Percentiles rank a stretch among this genome's conserved stretches.
These are phyloP conservation scores for Propsilocerus akamusi DNA, from an alignment of 1,140 invertebrate species.

Conservation along the genomic window DNA sequence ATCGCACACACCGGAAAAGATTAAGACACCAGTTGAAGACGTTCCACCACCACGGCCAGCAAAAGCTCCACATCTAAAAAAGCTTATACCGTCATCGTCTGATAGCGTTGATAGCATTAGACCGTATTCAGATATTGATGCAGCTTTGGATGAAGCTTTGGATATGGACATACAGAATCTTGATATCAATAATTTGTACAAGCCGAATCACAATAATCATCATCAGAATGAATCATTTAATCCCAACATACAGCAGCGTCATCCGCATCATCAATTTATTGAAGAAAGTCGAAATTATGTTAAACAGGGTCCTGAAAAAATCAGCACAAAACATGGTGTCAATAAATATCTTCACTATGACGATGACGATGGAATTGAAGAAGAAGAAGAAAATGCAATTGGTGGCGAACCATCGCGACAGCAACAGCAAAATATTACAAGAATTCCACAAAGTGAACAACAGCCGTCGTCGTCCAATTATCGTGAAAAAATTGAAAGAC, in stretches of 20 bases:
- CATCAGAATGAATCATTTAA: background rate
- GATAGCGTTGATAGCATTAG: slow-evolving; percentile 16
- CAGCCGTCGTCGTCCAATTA: background rate
- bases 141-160: slow-evolving; percentile 7
- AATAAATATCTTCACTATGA: background rate
- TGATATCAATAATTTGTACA: slow-evolving; percentile 1
- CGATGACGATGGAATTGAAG: background rate
- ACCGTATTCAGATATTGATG: slow-evolving; percentile 12
- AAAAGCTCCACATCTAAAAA: slow-evolving; percentile 20
- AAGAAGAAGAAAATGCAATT: background rate
- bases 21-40: background rate
- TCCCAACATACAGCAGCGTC: background rate
- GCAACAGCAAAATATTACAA: background rate
- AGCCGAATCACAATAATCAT: background rate
- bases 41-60: slow-evolving; percentile 14
- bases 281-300: background rate
- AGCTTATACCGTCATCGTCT: background rate
- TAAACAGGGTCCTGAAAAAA: background rate
- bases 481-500: background rate
- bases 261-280: background rate
- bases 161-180: background rate
- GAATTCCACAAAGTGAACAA: background rate
- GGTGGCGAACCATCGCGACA: background rate
- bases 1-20: slow-evolving; percentile 7
- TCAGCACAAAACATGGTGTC: too few species aligned